phyloP scores from a whole-genome alignment of 2,888 invertebrate species.

The Selenia dentaria region DNA sequence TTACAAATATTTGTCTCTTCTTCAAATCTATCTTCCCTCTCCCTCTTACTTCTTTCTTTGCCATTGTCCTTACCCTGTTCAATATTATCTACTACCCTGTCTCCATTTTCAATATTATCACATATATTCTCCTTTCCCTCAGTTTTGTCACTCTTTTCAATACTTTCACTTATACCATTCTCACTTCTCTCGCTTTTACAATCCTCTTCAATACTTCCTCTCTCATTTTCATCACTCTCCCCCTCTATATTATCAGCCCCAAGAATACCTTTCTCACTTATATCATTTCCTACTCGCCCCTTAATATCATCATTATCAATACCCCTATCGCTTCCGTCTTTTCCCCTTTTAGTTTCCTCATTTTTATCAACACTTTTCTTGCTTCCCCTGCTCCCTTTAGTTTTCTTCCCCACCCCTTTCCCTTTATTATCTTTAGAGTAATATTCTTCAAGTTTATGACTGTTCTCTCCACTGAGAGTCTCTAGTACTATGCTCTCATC shows the following conservation, averaged over 20 bases:
- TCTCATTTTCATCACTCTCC: neutral
- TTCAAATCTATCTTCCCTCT: slow-evolving; percentile 40
- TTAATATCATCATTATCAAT: neutral
- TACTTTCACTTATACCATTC: slow-evolving; percentile 19
- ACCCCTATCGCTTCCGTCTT: no score
- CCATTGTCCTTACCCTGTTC: neutral
- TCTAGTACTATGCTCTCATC: slow-evolving; percentile 62
- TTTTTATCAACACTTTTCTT: slow-evolving; percentile 24
- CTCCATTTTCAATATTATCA: slow-evolving; percentile 14
- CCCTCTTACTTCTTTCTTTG: slow-evolving; percentile 44
- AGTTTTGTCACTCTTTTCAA: neutral
- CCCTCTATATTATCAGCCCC: neutral
- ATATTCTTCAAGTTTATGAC: slow-evolving; percentile 73
- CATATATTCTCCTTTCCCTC: slow-evolving; percentile 41
- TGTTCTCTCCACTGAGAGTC: slow-evolving; percentile 60
- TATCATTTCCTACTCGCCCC: neutral
- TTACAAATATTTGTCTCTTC: slow-evolving; percentile 43
- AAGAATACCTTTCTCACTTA: neutral
- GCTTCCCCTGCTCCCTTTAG: slow-evolving; percentile 32
- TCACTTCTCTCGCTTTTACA: neutral
- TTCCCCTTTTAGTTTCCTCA: neutral
- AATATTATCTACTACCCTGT: neutral
- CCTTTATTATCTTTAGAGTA: slow-evolving; percentile 54
- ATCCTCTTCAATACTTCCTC: neutral
- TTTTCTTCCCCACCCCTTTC: slow-evolving; percentile 53